Evolutionary conservation across 2,113 vertebrate species (phyloP), one percentile per base, ranked within the genome.

Genomic region (Meles meles): DNA sequence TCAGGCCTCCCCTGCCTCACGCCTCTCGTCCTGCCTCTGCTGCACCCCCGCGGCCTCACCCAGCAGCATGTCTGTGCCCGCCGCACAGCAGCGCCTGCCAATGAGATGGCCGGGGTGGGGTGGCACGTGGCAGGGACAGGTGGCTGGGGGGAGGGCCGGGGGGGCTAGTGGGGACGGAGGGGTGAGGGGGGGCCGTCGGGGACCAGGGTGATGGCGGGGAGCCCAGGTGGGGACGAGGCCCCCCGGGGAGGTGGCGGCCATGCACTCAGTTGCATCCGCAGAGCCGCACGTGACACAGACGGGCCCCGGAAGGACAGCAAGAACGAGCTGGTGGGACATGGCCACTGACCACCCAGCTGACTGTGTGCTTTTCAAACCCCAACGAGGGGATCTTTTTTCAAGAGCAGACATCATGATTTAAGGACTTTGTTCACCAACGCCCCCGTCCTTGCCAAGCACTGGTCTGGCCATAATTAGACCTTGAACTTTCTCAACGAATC

Each of bases 221-320:
- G 49, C 49, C 49, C 52, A 18, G 20, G 55, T 1, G 55, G 55
- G 55, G 14, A 6, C 3, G 0, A 11, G n/a, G 71, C 71, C 44
- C 10, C 6, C 44, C 17, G 0, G 10, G 77, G 52, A 31, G 23
- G 80, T 1, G 1, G 65, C 1, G 2, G 80, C 67, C 82, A 12
- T 1, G 6, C 5, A 20, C 10, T 0, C 2, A 5, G 34, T 52
- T 17, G 49, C 49, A 7, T 7, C 11, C 14, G 11, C 0, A 10
- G 14, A 55, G 9, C 44, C 59, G 10, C 59, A 13, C 10, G 20
- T 0, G 10, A 21, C 5, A 14, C 2, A 0, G 7, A 1, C 29
- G 6, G 55, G 83, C 47, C 25, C 44, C n/a, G 29, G 34, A 25
- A 13, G 71, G 74, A 80, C 15, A 20, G 59, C 10, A 0, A 79